These are phyloP conservation scores for Caenorhabditis inopinata DNA, from an alignment of 1,140 invertebrate species.

Conservation along the genomic window DNA sequence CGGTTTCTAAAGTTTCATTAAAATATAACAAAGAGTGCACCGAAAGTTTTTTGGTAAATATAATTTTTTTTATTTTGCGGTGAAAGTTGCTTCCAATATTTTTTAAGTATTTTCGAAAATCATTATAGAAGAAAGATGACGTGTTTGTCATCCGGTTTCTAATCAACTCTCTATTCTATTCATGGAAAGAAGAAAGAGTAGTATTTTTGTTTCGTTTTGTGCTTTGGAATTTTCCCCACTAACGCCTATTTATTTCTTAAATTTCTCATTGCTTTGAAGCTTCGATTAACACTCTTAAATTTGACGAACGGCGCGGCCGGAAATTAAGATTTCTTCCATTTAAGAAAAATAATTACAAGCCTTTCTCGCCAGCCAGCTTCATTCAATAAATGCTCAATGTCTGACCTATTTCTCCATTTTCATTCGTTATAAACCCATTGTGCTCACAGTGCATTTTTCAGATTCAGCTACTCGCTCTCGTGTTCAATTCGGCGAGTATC, in stretches of 20 bases:
- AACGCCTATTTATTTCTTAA: not conserved
- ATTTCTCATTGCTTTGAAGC: not conserved
- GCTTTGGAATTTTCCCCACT: not conserved
- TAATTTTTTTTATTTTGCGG: too few species aligned
- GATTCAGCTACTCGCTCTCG: not conserved
- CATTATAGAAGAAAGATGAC: conserved; percentile 6
- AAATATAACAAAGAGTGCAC: too few species aligned
- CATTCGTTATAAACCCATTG: not conserved
- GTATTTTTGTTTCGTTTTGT: not conserved
- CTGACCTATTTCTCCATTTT: not conserved
- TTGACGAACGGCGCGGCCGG: not conserved
- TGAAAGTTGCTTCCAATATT: too few species aligned
- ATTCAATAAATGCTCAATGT: not conserved
- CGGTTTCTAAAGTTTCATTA: not conserved
- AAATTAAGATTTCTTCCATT: not conserved
- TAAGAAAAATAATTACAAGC: not conserved
- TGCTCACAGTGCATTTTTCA: too few species aligned
- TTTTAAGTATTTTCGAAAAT: conserved; percentile 16
- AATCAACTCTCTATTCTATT: conserved; percentile 16
- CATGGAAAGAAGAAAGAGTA: not conserved
- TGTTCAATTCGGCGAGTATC: not conserved
- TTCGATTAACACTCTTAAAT: not conserved
- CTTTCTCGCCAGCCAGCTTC: not conserved
- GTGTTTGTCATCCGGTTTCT: not conserved
- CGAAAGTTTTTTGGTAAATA: too few species aligned